Evolutionary conservation across 2,113 vertebrate species (phyloP).

Genomic region (Urocitellus parryii): DNA sequence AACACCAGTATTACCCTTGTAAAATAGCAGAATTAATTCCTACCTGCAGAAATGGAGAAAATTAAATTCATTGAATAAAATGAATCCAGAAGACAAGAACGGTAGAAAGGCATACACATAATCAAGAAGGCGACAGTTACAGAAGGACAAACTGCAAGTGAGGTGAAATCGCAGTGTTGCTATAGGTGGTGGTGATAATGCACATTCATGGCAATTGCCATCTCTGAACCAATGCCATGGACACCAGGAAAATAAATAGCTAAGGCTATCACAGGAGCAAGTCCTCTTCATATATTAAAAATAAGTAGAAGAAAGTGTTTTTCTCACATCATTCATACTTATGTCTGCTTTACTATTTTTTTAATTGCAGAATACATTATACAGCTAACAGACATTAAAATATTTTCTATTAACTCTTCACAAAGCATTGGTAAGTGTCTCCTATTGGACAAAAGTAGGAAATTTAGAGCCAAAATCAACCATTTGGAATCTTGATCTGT

Average conservation of each 20-base stretch:
- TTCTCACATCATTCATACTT: not conserved
- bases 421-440: not conserved
- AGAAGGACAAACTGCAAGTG: not conserved
- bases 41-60: not conserved
- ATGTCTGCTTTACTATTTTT: not conserved
- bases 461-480: not conserved
- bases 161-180: not conserved
- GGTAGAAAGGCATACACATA: not conserved
- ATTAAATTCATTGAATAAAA: not conserved
- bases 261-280: not conserved
- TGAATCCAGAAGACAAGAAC: not conserved
- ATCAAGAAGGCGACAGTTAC: not conserved
- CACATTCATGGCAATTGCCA: slow-evolving; percentile 4
- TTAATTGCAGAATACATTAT: not conserved
- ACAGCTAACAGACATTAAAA: not conserved
- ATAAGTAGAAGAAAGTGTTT: not conserved
- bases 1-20: not conserved
- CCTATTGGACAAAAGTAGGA: not conserved
- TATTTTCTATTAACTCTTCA: not conserved
- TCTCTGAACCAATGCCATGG: not conserved
- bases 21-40: not conserved
- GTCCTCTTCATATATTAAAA: slow-evolving; percentile 35
- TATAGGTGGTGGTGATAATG: not conserved
- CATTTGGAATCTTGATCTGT: not conserved
- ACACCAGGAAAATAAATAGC: not conserved